Base-by-base conservation (phyloP, 1,140 invertebrate genomes). In the Dreissena polymorpha region DNA sequence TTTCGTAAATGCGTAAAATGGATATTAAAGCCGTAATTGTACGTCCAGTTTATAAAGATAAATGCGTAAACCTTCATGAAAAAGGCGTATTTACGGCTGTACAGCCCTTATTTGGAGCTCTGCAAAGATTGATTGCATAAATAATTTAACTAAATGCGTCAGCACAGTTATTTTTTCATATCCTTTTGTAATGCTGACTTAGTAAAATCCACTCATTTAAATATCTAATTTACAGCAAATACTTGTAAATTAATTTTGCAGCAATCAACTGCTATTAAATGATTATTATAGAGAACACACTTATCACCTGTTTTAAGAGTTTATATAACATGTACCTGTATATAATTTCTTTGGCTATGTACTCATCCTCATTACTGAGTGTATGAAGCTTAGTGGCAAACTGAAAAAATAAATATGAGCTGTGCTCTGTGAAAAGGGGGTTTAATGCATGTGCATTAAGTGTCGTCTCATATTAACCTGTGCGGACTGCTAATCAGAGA, bases 341-440 rank as follows among this genome's bases (percentile, higher is more conserved):
- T 29, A 79, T 49, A 63, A 79, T 25, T 27, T 79, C 67, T 25
- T 71, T 63, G 7, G 29, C 57, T 10, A 79, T 18, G 18, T 70
- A 71, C 21, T 12, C 25, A 63, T 50, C 63, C 3, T 53, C 14
- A 29, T 27, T 10, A 10, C 23, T 21, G 0, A 79, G 77, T 5
- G 55, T 67, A 18, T 79, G 65, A 23, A 79, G 12, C 21, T 79
- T 79, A n/a, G 68, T 71, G 12, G 67, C 53, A 79, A 79, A 79
- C 77, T 79, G 77, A 79, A 79, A 78, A 51, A 29, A 69, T 39
- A 55, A 50, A 18, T 21, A 60, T 13, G 16, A 73, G 18, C 29
- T 13, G 23, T n/a, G n/a, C n/a, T n/a, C n/a, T n/a, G n/a, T n/a
- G n/a, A n/a, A n/a, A n/a, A n/a, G n/a, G n/a, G n/a, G n/a, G n/a